Evolutionary conservation across 2,888 invertebrate species (phyloP).

Genomic region (Amiota communis): DNA sequence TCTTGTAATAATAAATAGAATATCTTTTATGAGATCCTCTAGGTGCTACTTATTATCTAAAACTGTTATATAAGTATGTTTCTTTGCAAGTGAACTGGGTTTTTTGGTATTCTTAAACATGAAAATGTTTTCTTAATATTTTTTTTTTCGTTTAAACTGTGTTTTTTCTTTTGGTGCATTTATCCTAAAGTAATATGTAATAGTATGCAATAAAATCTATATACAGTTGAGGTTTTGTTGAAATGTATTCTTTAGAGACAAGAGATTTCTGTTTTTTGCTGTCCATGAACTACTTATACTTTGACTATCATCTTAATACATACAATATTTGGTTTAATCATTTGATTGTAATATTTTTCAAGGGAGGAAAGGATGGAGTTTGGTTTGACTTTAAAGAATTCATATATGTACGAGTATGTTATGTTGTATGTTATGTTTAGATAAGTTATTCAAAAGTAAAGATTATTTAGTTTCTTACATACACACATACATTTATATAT

Average conservation of each 20-base stretch:
- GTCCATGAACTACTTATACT: not conserved
- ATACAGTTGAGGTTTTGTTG: slow-evolving; percentile 53
- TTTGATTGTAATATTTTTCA: slow-evolving; percentile 19
- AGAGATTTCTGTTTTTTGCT: not conserved
- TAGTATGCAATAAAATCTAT: slow-evolving; percentile 64
- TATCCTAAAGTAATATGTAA: slow-evolving; percentile 35
- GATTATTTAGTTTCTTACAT: slow-evolving; percentile 21
- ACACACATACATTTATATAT: slow-evolving; percentile 32
- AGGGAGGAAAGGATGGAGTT: slow-evolving; percentile 18
- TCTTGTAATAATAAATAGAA: slow-evolving; percentile 13
- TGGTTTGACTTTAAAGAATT: slow-evolving; percentile 3
- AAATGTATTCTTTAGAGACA: not conserved
- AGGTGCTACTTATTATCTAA: slow-evolving; percentile 29
- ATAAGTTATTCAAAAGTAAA: slow-evolving; percentile 11
- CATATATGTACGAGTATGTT: no score
- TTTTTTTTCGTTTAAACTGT: slow-evolving; percentile 35
- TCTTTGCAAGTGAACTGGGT: slow-evolving; percentile 16
- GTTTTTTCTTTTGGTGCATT: slow-evolving; percentile 62
- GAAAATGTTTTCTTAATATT: slow-evolving; percentile 9
- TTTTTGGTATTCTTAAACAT: not conserved
- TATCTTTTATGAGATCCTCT: slow-evolving; percentile 28
- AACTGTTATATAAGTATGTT: slow-evolving; percentile 8
- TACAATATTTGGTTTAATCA: slow-evolving; percentile 61
- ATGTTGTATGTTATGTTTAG: no score
- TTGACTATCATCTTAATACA: slow-evolving; percentile 38